phyloP scores from a whole-genome alignment of 2,797 vertebrate species.

The Choloepus didactylus region DNA sequence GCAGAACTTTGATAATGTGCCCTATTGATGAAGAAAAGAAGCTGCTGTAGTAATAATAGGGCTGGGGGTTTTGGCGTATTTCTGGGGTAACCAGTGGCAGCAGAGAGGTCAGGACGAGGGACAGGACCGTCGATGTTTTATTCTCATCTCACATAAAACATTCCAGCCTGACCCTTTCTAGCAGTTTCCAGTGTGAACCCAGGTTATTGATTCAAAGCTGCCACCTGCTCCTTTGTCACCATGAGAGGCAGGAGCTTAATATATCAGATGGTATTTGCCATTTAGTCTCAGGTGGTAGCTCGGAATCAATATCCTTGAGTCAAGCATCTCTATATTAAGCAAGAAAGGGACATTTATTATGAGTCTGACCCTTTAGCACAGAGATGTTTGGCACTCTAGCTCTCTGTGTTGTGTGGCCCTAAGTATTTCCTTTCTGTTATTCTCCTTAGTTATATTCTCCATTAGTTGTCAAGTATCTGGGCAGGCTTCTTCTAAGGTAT shows the following conservation, averaged over 20 bases:
- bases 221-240: conserved; percentile 24
- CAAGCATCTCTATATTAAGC: conserved; percentile 52
- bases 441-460: background rate
- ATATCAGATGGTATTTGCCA: conserved; percentile 47
- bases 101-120: background rate
- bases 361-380: background rate
- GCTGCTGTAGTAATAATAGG: background rate
- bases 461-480: background rate
- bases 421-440: background rate
- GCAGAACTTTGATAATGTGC: fast-evolving
- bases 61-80: background rate
- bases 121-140: background rate
- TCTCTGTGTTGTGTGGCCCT: fast-evolving
- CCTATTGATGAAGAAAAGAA: background rate
- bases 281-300: conserved; percentile 60
- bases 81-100: background rate
- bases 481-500: background rate
- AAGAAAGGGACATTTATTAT: background rate
- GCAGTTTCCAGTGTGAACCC: background rate
- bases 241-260: conserved; percentile 25
- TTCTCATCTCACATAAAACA: background rate
- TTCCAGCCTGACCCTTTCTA: background rate
- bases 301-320: conserved; percentile 67
- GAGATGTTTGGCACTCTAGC: background rate
- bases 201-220: conserved; percentile 31